Conservation (phyloP, 2,113 vertebrate species). For the Salvelinus fontinalis region DNA sequence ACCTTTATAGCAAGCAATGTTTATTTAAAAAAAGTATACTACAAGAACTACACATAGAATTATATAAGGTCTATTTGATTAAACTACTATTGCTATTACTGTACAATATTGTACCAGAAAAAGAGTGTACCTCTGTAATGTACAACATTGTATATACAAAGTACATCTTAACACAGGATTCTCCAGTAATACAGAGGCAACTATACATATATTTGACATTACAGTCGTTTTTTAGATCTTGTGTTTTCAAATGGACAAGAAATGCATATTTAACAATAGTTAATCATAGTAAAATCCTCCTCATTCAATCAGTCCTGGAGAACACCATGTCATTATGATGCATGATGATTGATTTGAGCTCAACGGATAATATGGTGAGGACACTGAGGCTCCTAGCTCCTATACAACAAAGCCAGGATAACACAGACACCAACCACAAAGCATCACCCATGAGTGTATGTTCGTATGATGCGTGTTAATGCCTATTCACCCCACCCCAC, state of each 20-base stretch:
- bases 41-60: conserved; percentile 81
- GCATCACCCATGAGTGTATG: conserved; percentile 45
- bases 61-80: conserved; percentile 81
- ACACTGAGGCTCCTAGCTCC: conserved; percentile 52
- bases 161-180: conserved; percentile 88
- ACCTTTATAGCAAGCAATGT: conserved; percentile 79
- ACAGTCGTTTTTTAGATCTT: conserved; percentile 68
- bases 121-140: conserved; percentile 90
- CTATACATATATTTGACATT: conserved; percentile 83
- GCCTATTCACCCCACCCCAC: conserved; percentile 14
- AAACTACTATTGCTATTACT: conserved; percentile 86
- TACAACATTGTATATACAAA: conserved; percentile 94
- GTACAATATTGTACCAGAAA: conserved; percentile 89
- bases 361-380: conserved; percentile 26
- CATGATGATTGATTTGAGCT: conserved; percentile 66
- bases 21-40: conserved; percentile 76
- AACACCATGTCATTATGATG: conserved; percentile 73
- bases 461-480: conserved; percentile 35
- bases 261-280: conserved; percentile 76
- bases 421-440: conserved; percentile 57
- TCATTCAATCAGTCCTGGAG: conserved; percentile 71
- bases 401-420: conserved; percentile 23
- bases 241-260: conserved; percentile 71
- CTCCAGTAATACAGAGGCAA: conserved; percentile 82
- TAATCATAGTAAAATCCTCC: conserved; percentile 61